Evolutionary conservation across 1,140 invertebrate species (phyloP), one percentile per base, ranked within the genome.

Genomic region (Caenorhabditis briggsae): DNA sequence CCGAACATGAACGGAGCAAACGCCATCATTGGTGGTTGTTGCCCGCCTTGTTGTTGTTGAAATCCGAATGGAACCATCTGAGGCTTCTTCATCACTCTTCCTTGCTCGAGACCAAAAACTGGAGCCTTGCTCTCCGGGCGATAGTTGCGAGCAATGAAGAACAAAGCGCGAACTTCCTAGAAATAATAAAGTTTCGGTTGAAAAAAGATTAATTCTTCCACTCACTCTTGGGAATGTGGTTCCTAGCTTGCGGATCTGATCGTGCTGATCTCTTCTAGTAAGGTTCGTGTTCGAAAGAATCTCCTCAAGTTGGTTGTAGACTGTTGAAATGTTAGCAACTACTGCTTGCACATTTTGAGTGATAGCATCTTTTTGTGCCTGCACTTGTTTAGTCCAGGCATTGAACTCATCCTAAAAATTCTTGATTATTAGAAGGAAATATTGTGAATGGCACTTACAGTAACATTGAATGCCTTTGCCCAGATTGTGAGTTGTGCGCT

Each of bases 91-190:
- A 46, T 74, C 5, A 41, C 65, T 7, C 25, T 64, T 64, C 25
- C 61, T 25, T 41, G 61, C 18, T 46, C 41, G 1, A 46, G 70
- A 14, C 70, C 70, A n/a, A 78, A 78, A 78, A 78, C 33, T 14
- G 70, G 70, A 46, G 43, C 23, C 5, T 14, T 23, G 46, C n/a
- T 23, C 9, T 78, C 70, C 9, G 46, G 46, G 7, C 70, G 70
- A 11, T 78, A 78, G n/a, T 78, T 78, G 14, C 70, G 70, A 53
- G 70, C 70, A 78, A 78, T 78, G 46, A 78, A 78, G 46, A 78
- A 78, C 18, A 78, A 5, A 18, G 70, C n/a, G 18, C 46, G 70
- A 11, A 78, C 70, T 78, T 78, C 70, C 70, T 78, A 14, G 53
- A 78, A 20, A 61, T 2, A 8, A 12, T 1, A 0, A 18, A n/a